phyloP scores from a whole-genome alignment of 2,888 invertebrate genomes.

The Rutpela maculata region DNA sequence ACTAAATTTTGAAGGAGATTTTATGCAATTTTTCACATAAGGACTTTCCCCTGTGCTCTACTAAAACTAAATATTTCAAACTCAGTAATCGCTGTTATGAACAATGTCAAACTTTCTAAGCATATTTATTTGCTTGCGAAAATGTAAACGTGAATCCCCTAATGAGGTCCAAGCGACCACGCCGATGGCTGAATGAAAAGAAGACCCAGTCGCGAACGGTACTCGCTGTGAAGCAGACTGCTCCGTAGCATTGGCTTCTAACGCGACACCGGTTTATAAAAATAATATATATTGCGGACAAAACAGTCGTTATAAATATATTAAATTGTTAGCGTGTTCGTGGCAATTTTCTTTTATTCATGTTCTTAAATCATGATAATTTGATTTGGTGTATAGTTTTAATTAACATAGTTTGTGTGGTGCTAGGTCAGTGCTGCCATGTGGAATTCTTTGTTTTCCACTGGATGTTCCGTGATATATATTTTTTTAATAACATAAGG shows the following conservation, averaged over 20 bases:
- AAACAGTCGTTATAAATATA: not conserved
- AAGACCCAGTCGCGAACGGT: slow-evolving; percentile 3
- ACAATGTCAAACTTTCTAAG: slow-evolving; percentile 14
- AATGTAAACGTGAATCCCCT: not conserved
- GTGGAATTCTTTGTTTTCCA: slow-evolving; percentile 9
- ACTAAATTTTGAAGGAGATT: no score
- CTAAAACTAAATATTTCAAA: not conserved
- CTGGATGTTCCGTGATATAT: not conserved
- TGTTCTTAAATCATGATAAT: not conserved
- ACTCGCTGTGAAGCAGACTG: not conserved
- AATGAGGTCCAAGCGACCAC: not conserved
- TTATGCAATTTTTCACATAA: no score
- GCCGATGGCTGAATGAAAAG: not conserved
- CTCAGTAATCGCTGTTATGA: not conserved
- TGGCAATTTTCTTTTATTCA: not conserved
- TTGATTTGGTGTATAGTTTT: not conserved
- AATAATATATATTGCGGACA: not conserved
- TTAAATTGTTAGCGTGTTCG: not conserved
- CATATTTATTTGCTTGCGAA: slow-evolving; percentile 13
- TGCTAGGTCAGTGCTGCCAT: slow-evolving; percentile 11
- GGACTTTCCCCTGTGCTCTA: not conserved
- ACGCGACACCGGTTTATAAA: not conserved
- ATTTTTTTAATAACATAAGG: no score
- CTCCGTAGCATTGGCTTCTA: not conserved
- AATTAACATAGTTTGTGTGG: not conserved